Evolutionary conservation across 2,888 invertebrate species (phyloP), one percentile per base, ranked within the genome.

Genomic region (Capitulum mitella): DNA sequence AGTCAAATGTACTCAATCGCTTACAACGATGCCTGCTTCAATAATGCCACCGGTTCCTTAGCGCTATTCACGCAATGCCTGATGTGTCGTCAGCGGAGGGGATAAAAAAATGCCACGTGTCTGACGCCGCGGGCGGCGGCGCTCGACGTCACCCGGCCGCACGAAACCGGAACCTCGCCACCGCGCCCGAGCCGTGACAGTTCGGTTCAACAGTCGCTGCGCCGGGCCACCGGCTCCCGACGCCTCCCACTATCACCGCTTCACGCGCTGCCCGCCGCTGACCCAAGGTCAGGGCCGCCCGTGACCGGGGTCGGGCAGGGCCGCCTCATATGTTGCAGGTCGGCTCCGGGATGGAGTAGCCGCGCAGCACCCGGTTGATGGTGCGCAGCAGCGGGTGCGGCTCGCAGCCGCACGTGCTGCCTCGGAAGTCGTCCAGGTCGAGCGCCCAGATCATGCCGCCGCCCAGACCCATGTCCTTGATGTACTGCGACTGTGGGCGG

Each of bases 381-480:
- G 91, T 90, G 48, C 90, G 91, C 81, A 95, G 87, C 10, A 95
- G 87, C 0, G 95, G 94, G 87, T 94, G 92, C 58, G 89, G 88
- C 61, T 94, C 95, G 84, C 92, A 89, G 0, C 92, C 93, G 84
- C 95, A 95, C 81, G 46, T 29, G 29, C 3, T 29, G 48, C 81
- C 82, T 79, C 89, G 87, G 87, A 92, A 92, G 85, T 93, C 92
- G 84, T 93, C 93, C 82, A 93, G 86, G 85, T 93, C 93, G 37
- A 93, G 85, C 0, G 93, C 92, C 92, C 93, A 93, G 34, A 93
- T 87, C 87, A 92, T 92, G 16, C 90, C 92, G 14, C 93, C 93
- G 3, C 92, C 90, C 37, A 95, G 88, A 81, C 91, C 89, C 86
- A 93, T 88, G 22, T 90, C 89, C 81, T 92, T 90, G 54, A 95